Evolutionary conservation across 2,113 vertebrate genomes (phyloP), one percentile per base, ranked within the genome.

Genomic region (Marcusenius ussheri): DNA sequence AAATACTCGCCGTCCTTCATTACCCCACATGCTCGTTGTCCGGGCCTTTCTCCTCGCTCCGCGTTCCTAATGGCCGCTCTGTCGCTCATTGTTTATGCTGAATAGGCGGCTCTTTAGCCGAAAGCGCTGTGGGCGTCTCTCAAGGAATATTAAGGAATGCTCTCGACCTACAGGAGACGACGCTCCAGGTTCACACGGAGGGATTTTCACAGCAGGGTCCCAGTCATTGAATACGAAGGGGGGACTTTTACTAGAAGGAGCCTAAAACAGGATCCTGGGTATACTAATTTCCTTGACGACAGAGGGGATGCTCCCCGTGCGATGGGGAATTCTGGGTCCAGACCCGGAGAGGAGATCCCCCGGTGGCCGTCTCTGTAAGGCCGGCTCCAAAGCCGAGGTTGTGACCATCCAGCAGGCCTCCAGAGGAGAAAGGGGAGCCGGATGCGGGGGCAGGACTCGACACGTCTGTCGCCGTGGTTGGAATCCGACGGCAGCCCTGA

Each of bases 171-270:
- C 56, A n/a, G 87, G 58, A 88, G 87, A 88, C 87, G 13, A 50
- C 87, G 24, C 9, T 87, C 31, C 85, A 87, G 85, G 50, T 53
- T 53, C 49, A 56, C 85, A 51, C 50, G n/a, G 7, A 31, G 49
- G 53, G 56, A 66, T 88, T 88, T 88, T 62, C 53, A 58, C 87
- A 88, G 50, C 87, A 87, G 27, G 85, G 31, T 47, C 27, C 13
- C 27, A 42, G 45, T 27, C 83, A 84, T 5, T 19, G 10, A 83
- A 21, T 47, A 15, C 8, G 45, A 39, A 24, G 21, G 80, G 80
- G 83, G 83, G 2, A 2, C 10, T 74, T 74, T 80, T 80, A 80
- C 74, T 80, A 80, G 74, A 19, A 77, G 15, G 35, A 80, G 70
- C 70, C 70, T 35, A 35, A 35, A 80, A 80, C 74, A 42, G 74